A percentile compares a stretch with the other conserved stretches of the same genome.
Conservation (phyloP, 2,113 vertebrate species). For the Camelus bactrianus region DNA sequence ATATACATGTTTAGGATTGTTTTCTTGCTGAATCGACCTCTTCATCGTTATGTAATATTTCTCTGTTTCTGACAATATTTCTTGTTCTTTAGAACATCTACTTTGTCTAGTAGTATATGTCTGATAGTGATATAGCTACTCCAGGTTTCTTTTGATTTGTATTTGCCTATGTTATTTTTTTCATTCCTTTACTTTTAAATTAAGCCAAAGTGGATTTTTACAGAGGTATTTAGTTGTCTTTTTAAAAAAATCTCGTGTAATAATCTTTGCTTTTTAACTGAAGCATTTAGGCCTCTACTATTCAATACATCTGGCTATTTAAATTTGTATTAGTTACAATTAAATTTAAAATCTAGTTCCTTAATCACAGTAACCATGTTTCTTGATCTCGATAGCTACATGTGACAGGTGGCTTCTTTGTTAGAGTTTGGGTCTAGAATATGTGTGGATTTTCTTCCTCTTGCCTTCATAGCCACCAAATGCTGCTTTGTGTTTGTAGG, state of each 20-base stretch:
- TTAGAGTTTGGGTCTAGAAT: not conserved
- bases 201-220: not conserved
- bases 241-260: not conserved
- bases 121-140: not conserved
- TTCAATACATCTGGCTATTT: not conserved
- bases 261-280: not conserved
- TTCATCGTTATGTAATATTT: not conserved
- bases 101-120: not conserved
- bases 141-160: not conserved
- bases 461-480: not conserved
- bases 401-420: not conserved
- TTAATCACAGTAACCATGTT: not conserved
- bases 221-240: not conserved
- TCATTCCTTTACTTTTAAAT: conserved; percentile 23
- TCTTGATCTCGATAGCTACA: not conserved
- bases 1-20: not conserved
- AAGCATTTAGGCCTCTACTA: not conserved
- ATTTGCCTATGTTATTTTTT: not conserved
- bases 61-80: not conserved
- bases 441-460: not conserved
- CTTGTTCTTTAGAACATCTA: not conserved
- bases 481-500: not conserved
- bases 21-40: not conserved
- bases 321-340: not conserved
- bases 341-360: not conserved